Evolutionary conservation across 2,113 vertebrate genomes (phyloP).

Genomic region (Mormyrus lacerda): DNA sequence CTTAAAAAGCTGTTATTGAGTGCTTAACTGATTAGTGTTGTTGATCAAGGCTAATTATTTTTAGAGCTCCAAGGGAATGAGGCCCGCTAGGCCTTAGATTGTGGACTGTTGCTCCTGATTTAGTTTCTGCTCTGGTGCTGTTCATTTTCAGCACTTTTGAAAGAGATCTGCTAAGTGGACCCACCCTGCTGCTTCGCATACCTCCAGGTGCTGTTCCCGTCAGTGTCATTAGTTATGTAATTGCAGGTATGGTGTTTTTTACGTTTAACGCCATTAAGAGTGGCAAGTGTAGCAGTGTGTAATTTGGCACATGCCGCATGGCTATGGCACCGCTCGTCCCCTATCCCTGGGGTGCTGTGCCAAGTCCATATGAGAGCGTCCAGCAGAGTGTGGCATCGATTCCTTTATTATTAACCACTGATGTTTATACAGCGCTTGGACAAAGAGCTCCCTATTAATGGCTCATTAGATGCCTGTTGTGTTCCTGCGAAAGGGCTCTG

Average conservation of each 20-base stretch:
- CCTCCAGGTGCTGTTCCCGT: background rate
- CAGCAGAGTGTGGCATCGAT: background rate
- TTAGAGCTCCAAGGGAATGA: background rate
- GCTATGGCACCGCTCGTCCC: background rate
- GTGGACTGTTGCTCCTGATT: background rate
- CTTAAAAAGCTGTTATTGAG: background rate
- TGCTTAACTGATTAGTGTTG: background rate
- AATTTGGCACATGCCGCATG: background rate
- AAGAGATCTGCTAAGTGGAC: background rate
- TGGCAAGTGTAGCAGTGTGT: background rate
- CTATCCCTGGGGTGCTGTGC: background rate
- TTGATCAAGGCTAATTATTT: background rate
- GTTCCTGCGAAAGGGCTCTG: background rate
- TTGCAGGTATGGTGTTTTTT: background rate
- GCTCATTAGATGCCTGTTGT: conserved; percentile 14
- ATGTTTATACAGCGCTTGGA: background rate
- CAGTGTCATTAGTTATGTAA: background rate
- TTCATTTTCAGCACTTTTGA: background rate
- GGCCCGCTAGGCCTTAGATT: background rate
- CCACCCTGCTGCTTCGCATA: background rate
- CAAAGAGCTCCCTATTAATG: background rate
- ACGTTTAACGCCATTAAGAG: background rate
- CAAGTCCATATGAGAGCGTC: background rate
- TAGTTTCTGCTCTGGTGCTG: background rate
- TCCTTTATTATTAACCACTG: background rate